Percentiles rank a stretch among this genome's conserved stretches.
These are phyloP conservation scores for Trisateles emortualis DNA, from an alignment of 2,888 invertebrate species.

Conservation along the genomic window DNA sequence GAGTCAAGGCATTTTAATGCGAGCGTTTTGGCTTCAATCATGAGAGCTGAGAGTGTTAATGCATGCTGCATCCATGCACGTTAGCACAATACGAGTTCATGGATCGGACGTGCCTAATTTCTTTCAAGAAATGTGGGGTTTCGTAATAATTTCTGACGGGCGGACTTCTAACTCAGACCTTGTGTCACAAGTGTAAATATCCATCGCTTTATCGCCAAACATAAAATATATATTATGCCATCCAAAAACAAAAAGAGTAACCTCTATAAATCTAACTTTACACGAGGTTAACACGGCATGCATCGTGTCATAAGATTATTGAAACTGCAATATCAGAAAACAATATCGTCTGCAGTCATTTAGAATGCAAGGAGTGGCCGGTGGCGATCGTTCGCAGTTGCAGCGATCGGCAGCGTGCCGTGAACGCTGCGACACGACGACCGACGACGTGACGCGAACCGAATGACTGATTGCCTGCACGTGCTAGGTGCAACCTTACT, in stretches of 20 bases:
- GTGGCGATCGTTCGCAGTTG: slow-evolving; percentile 24
- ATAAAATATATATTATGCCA: no score
- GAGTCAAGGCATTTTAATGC: no score
- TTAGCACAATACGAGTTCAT: no score
- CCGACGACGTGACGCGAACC: slow-evolving; percentile 48
- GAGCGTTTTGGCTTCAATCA: no score
- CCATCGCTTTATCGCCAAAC: no score
- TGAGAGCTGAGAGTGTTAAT: no score
- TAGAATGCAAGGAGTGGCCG: slow-evolving; percentile 49
- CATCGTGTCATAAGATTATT: slow-evolving; percentile 10
- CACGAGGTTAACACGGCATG: slow-evolving; percentile 3
- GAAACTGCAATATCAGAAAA: slow-evolving; percentile 38
- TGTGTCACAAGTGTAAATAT: no score
- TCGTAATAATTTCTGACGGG: no score
- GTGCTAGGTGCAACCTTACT: slow-evolving; percentile 49
- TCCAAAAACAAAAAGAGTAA: neutral
- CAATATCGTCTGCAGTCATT: slow-evolving; percentile 43
- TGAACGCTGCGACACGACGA: slow-evolving; percentile 39
- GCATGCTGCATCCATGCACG: no score
- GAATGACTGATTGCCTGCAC: slow-evolving; percentile 64
- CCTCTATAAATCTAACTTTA: neutral
- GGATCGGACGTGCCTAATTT: no score
- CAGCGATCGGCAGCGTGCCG: slow-evolving; percentile 14
- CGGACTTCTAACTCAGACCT: no score
- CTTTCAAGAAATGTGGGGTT: no score